Base-by-base conservation (phyloP, 2,888 invertebrate genomes). In the Ctenicera cuprea region DNA sequence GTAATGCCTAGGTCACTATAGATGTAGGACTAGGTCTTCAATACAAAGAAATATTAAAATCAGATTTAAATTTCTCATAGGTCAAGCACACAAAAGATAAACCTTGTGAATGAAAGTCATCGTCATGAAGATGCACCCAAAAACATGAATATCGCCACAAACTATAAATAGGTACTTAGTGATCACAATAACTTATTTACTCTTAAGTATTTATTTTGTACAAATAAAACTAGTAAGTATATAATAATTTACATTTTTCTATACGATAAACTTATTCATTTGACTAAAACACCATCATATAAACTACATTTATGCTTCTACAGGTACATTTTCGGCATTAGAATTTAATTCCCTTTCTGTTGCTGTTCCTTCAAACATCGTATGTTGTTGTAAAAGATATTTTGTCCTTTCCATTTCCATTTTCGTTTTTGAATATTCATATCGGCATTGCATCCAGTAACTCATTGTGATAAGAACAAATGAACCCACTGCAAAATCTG, bases 401-500 rank as follows among this genome's bases (percentile, higher is more conserved):
- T 92, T 90, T 52, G 94, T 78, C 77, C 91, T 87, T 68, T 90
- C 87, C 79, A 92, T 91, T 84, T 93, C 90, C 86, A 93, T 92
- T 77, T 90, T 91, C 65, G 89, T 88, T 78, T 88, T 87, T 0
- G 94, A 92, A 90, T 91, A 94, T 62, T 90, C 88, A 84, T 93
- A 93, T 80, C 94, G 89, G 86, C 93, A 93, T 71, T 88, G 88
- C 69, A 90, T 89, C 94, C 94, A 95, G 84, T 93, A 94, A 0
- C 88, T 80, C 76, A 94, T 78, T 5, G 94, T 93, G 33, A 92
- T 89, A 33, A 90, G 87, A 16, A 90, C 87, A 84, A 93, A 94
- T 30, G 91, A 87, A 20, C 90, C 91, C 77, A 94, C 89, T 0
- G 91, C 93, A 76, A 92, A 87, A 82, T 94, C 91, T 33, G 91